Conservation (phyloP, 37 sponge, comb jelly and placozoan species). For the Spongilla lacustris region DNA sequence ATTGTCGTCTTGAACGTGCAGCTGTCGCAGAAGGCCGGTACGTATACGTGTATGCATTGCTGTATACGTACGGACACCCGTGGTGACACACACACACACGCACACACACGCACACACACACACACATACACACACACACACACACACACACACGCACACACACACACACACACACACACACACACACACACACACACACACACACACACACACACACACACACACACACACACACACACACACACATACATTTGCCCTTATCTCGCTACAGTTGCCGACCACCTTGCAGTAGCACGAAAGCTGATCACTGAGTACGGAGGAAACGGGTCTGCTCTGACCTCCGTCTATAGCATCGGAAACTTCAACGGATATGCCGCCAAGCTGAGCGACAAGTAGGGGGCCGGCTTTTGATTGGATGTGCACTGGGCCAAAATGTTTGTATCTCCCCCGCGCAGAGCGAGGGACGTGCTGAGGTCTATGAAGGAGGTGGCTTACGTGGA, state of each 20-base stretch:
- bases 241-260: too few species aligned
- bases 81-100: background rate
- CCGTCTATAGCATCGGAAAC: background rate
- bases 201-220: constrained; percentile 5
- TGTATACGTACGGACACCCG: background rate
- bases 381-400: constrained; percentile 35
- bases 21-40: constrained; percentile 11
- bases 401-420: background rate
- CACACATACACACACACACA: background rate
- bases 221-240: too few species aligned
- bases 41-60: background rate
- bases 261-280: constrained; percentile 10
- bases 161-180: constrained; percentile 6
- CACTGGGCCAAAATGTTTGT: too few species aligned
- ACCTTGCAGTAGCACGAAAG: constrained; percentile 2
- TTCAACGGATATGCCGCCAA: constrained; percentile 51
- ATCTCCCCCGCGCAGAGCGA: constrained; percentile 1
- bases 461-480: constrained; percentile 34
- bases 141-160: background rate
- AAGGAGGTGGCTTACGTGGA: constrained; percentile 47
- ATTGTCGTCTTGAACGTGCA: constrained; percentile 25
- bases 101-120: constrained; percentile 3
- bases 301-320: constrained; percentile 18
- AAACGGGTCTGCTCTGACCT: constrained; percentile 30
- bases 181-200: background rate